Evolutionary conservation across 2,888 invertebrate genomes (phyloP).

Genomic region (Tetranychus truncatus): DNA sequence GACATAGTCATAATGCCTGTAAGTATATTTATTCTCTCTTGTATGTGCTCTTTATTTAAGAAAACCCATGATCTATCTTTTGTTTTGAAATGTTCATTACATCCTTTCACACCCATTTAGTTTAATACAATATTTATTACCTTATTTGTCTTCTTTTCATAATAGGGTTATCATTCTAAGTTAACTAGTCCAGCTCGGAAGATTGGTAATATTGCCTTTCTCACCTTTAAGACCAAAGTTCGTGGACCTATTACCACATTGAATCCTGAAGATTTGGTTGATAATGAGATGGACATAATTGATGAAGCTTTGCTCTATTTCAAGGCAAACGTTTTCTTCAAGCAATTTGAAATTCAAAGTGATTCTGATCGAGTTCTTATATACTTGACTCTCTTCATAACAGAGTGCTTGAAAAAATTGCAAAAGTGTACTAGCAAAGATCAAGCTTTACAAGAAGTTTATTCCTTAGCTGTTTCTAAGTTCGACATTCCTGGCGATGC

Average conservation of each 20-base stretch:
- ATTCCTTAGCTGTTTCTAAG: conserved; percentile 52
- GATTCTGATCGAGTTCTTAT: conserved; percentile 90
- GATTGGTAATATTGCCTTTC: conserved; percentile 38
- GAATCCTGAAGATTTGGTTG: conserved; percentile 14
- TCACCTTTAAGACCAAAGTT: conserved; percentile 36
- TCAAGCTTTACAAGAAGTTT: conserved; percentile 81
- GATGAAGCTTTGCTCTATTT: conserved; percentile 94
- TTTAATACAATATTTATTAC: background rate
- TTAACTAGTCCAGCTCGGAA: background rate
- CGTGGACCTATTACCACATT: conserved; percentile 35
- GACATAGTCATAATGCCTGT: too few relatives aligned
- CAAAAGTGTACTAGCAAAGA: conserved; percentile 74
- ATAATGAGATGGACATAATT: conserved; percentile 33
- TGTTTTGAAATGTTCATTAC: background rate
- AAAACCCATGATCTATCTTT: background rate
- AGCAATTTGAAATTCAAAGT: conserved; percentile 93
- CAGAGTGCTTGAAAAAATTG: conserved; percentile 84
- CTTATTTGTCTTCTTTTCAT: background rate
- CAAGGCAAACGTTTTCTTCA: conserved; percentile 96
- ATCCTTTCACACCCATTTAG: background rate
- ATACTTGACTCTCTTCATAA: conserved; percentile 88
- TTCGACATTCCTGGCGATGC: conserved; percentile 73
- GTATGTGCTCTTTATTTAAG: too few relatives aligned
- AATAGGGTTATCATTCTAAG: conserved; percentile 15
- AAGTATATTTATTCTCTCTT: too few relatives aligned